Evolutionary conservation across 1,140 invertebrate genomes (phyloP).

Genomic region (Magallana angulata): DNA sequence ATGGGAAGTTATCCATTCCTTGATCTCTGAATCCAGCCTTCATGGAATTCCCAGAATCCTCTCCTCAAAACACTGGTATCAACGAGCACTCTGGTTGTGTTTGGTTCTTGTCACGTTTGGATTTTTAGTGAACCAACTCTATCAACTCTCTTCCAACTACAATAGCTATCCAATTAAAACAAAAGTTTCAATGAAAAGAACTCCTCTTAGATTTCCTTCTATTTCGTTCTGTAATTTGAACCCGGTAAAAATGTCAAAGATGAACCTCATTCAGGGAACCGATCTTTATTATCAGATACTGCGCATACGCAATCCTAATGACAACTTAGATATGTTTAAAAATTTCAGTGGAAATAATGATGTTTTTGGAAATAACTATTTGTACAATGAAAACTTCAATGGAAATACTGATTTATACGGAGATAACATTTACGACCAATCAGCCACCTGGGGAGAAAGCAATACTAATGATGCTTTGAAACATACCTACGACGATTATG

Average conservation of each 20-base stretch:
- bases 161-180: slow-evolving; percentile 23
- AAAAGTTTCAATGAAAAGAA: slow-evolving; percentile 29
- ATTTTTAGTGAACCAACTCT: slow-evolving; percentile 31
- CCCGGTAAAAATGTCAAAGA: slow-evolving; percentile 33
- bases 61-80: background rate
- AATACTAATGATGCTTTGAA: too few relatives aligned
- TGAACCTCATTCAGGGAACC: background rate
- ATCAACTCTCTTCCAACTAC: slow-evolving; percentile 14
- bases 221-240: slow-evolving; percentile 50
- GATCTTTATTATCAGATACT: too few relatives aligned
- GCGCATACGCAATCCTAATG: too few relatives aligned
- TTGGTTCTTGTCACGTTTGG: background rate
- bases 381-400: too few relatives aligned
- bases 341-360: too few relatives aligned
- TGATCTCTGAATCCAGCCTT: background rate
- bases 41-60: slow-evolving; percentile 43
- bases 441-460: too few relatives aligned
- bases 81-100: slow-evolving; percentile 9
- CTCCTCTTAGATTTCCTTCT: slow-evolving; percentile 24
- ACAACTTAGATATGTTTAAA: too few relatives aligned
- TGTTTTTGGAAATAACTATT: too few relatives aligned
- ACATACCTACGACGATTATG: too few relatives aligned
- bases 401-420: too few relatives aligned
- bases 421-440: too few relatives aligned
- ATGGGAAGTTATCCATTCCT: background rate